Conservation (phyloP, 1,140 invertebrate genomes). For the Pogonomyrmex barbatus region DNA sequence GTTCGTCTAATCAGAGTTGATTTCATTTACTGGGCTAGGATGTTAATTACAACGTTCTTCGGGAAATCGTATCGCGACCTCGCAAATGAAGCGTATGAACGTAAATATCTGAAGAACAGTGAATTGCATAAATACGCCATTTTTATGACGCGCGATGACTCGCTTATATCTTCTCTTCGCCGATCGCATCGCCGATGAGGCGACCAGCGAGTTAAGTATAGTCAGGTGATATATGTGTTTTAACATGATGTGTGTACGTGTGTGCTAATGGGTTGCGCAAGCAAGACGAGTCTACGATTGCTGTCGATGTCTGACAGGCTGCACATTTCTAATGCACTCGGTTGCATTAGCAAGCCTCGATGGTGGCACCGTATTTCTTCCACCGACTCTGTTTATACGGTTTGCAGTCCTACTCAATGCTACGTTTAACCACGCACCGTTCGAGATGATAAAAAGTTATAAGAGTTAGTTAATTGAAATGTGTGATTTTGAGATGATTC, state of each 20-base stretch:
- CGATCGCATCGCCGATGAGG: slow-evolving; percentile 12
- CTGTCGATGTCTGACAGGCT: slow-evolving; percentile 64
- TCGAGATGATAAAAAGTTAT: slow-evolving; percentile 31
- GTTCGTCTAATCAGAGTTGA: neutral
- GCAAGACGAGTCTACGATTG: slow-evolving; percentile 51
- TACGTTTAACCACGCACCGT: slow-evolving; percentile 22
- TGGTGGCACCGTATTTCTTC: slow-evolving; percentile 52
- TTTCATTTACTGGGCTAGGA: neutral
- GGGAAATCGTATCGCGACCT: neutral
- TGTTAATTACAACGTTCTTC: neutral
- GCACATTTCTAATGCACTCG: slow-evolving; percentile 63
- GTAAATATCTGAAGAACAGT: slow-evolving; percentile 1
- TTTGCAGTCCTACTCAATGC: slow-evolving; percentile 23
- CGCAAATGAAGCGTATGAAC: neutral
- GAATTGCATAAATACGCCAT: slow-evolving; percentile 19
- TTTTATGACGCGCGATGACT: slow-evolving; percentile 55
- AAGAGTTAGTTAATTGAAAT: slow-evolving; percentile 45
- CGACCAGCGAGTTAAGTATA: slow-evolving; percentile 25
- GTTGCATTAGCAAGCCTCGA: slow-evolving; percentile 53
- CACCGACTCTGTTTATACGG: slow-evolving; percentile 37
- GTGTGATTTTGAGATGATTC: neutral
- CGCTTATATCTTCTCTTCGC: slow-evolving; percentile 24
- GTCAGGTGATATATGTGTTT: slow-evolving; percentile 62
- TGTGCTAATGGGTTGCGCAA: slow-evolving; percentile 70
- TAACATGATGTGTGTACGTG: neutral